Conservation (phyloP, 1,140 invertebrate genomes). For the Monochamus saltuarius region DNA sequence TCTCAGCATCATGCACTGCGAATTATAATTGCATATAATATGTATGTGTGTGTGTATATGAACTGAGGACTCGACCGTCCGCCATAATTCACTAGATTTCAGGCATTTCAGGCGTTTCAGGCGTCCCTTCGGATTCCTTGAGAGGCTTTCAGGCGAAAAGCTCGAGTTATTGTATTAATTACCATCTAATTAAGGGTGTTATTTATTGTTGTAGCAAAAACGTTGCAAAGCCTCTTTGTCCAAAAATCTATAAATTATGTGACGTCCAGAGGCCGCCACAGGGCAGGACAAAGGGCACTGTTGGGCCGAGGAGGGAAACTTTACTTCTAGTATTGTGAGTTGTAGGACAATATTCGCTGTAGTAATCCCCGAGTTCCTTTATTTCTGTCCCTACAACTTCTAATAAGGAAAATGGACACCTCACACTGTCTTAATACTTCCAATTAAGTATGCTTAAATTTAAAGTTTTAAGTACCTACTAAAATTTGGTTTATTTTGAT, state of each 20-base stretch:
- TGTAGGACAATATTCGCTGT: conserved; percentile 4
- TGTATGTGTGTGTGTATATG: conserved; percentile 42
- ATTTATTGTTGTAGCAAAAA: conserved; percentile 30
- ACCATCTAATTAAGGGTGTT: conserved; percentile 30
- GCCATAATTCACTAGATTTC: conserved; percentile 32
- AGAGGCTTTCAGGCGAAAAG: conserved; percentile 2
- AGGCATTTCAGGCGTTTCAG: conserved; percentile 13
- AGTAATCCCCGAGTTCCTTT: background rate
- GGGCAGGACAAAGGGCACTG: background rate
- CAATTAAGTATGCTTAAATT: too few species aligned
- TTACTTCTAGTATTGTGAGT: background rate
- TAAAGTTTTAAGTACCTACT: too few species aligned
- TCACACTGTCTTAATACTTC: too few species aligned
- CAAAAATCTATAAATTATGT: conserved; percentile 20
- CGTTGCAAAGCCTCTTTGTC: conserved; percentile 22
- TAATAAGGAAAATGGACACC: too few species aligned
- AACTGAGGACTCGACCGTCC: conserved; percentile 21
- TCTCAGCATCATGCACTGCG: conserved; percentile 35
- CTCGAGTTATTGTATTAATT: conserved; percentile 35
- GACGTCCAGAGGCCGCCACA: background rate
- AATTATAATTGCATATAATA: conserved; percentile 52
- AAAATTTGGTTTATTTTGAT: too few species aligned
- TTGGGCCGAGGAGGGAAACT: background rate
- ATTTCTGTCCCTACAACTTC: too few species aligned
- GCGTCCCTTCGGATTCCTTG: conserved; percentile 11